Conservation (phyloP, 1,140 invertebrate species). For the Solenopsis fugax region DNA sequence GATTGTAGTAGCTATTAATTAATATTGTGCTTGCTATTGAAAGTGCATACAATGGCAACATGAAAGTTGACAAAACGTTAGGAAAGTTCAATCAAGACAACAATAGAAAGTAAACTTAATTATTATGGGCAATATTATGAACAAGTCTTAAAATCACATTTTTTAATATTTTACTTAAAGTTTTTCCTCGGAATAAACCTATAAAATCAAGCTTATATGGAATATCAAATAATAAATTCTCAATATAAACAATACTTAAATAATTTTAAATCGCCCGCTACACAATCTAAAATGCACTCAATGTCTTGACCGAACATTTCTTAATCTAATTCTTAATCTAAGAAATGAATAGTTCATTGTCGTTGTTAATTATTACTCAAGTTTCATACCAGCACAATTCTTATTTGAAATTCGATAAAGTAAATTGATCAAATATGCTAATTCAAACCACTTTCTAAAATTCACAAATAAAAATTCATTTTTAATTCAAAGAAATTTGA, state of each 20-base stretch:
- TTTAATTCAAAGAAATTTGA: conserved; percentile 8
- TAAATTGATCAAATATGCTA: background rate
- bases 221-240: background rate
- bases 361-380: conserved; percentile 44
- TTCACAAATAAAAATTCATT: background rate
- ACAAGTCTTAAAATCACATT: background rate
- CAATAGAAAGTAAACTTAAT: conserved; percentile 36
- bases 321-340: conserved; percentile 13
- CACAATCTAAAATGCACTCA: conserved; percentile 7
- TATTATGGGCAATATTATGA: background rate
- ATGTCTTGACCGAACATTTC: conserved; percentile 26
- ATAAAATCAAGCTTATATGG: conserved; percentile 1
- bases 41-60: conserved; percentile 34
- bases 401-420: conserved; percentile 2
- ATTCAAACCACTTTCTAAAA: background rate
- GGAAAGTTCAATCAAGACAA: conserved; percentile 21
- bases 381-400: background rate
- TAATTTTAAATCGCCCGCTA: background rate
- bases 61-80: conserved; percentile 14
- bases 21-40: background rate
- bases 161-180: conserved; percentile 1
- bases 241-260: background rate
- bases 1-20: conserved; percentile 20
- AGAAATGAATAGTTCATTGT: conserved; percentile 5
- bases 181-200: background rate